These are phyloP conservation scores for Leucozona laternaria DNA, from an alignment of 2,888 invertebrate genomes.

Conservation along the genomic window DNA sequence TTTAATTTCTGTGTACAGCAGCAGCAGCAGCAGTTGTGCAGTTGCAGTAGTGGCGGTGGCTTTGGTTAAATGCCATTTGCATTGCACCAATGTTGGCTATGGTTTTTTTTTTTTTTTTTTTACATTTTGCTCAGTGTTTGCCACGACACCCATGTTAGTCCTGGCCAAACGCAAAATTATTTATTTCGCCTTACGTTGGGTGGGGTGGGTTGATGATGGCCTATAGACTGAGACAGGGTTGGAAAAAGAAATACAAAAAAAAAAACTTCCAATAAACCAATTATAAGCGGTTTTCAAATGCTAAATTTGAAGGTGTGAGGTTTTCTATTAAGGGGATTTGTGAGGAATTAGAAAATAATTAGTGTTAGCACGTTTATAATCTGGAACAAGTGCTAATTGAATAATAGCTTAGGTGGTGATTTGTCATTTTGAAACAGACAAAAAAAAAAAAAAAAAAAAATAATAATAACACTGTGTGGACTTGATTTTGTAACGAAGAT, in stretches of 20 bases:
- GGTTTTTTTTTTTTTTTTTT: conserved; percentile 30
- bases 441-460: not conserved
- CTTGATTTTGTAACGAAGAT: not conserved
- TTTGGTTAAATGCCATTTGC: conserved; percentile 76
- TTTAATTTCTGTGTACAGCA: conserved; percentile 75
- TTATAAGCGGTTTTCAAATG: conserved; percentile 22
- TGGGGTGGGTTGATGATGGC: not conserved
- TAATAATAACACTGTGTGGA: not conserved
- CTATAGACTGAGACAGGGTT: not conserved
- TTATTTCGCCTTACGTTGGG: conserved; percentile 54
- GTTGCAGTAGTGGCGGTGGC: conserved; percentile 53
- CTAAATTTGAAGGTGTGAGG: not conserved
- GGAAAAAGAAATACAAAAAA: not conserved
- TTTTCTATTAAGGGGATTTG: conserved; percentile 56
- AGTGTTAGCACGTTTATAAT: conserved; percentile 49
- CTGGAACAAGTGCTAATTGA: conserved; percentile 56
- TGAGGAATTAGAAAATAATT: conserved; percentile 65
- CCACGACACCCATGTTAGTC: conserved; percentile 5
- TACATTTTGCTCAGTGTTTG: conserved; percentile 19
- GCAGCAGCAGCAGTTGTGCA: conserved; percentile 47
- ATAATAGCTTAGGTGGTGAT: conserved; percentile 26
- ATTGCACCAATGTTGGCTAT: conserved; percentile 61
- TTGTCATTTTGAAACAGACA: not conserved
- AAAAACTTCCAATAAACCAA: conserved; percentile 21
- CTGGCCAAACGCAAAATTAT: conserved; percentile 62